Evolutionary conservation across 2,113 vertebrate species (phyloP), one percentile per base, ranked within the genome.

Genomic region (Alosa alosa): DNA sequence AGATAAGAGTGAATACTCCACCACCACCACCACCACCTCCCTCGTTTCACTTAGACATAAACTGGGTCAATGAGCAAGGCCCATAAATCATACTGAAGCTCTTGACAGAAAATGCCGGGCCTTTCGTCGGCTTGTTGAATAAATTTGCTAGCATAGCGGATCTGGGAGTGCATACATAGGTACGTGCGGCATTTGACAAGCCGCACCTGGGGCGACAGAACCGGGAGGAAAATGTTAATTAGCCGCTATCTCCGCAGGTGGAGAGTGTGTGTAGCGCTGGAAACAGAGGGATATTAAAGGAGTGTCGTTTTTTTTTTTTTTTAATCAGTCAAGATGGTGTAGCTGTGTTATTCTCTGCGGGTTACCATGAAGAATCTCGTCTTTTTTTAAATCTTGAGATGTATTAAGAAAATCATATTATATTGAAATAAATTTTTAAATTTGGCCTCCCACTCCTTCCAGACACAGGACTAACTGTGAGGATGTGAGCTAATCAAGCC

Each of bases 1-100:
- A 82, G 84, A 82, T 86, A 92, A 75, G 87, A 88, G 52, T 47
- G 78, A 88, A 90, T 90, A 1, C 31, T 15, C 31, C 31, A 78
- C 72, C 72, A 75, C 68, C 10, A 13, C 64, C 60, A 68, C 60
- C 60, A 68, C 52, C 18, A 20, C 57, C 57, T 22, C 84, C 90
- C 91, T 93, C 88, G 89, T 83, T 57, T 89, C 84, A 88, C 90
- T 87, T 90, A 88, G 82, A 90, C 87, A 93, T 93, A 94, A 95
- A 95, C 92, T 95, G 92, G 95, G 95, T 95, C 95, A 94, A 94
- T 94, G 94, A 94, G 93, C 92, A 92, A 39, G 92, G 91, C 94
- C 90, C 93, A 95, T 95, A 95, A 95, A 95, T 95, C 94, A 95
- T 92, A 81, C 87, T 94, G 93, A 94, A 92, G 91, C 90, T 86